Evolutionary conservation across 1,140 invertebrate species (phyloP).

Genomic region (Diorhabda sublineata): DNA sequence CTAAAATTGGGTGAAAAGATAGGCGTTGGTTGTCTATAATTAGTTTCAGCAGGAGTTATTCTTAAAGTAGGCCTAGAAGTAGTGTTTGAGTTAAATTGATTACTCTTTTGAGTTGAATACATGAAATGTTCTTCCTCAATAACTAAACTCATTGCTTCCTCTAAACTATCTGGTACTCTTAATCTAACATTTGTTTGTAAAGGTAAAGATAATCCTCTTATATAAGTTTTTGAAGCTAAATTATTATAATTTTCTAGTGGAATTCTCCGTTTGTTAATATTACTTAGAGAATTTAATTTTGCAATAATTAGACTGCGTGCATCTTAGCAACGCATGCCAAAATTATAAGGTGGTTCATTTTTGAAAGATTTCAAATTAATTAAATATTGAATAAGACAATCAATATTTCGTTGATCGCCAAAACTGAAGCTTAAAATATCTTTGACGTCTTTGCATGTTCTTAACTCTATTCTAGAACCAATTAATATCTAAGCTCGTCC

Average conservation of each 20-base stretch:
- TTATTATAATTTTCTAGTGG: constrained; percentile 10
- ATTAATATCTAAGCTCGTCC: constrained; percentile 18
- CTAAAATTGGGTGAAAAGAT: constrained; percentile 6
- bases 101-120: constrained; percentile 10
- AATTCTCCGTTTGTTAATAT: constrained; percentile 1
- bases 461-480: constrained; percentile 19
- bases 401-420: constrained; percentile 23
- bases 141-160: constrained; percentile 14
- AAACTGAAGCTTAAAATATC: constrained; percentile 14
- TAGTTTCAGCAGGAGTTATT: background rate
- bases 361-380: background rate
- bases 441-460: constrained; percentile 18
- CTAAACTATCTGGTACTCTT: constrained; percentile 7
- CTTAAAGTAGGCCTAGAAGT: background rate
- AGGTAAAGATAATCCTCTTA: background rate
- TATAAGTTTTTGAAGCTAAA: constrained; percentile 16
- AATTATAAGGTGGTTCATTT: constrained; percentile 15
- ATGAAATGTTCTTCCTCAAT: constrained; percentile 23
- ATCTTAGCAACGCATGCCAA: constrained; percentile 15
- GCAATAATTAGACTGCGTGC: constrained; percentile 1
- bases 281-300: constrained; percentile 11
- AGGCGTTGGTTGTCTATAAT: background rate
- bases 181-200: background rate
- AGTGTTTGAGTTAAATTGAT: background rate
- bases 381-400: constrained; percentile 15